Percentiles rank a stretch among this genome's conserved stretches.
Conservation (phyloP, 2,888 invertebrate genomes). For the Lepeophtheirus nordmannii region DNA sequence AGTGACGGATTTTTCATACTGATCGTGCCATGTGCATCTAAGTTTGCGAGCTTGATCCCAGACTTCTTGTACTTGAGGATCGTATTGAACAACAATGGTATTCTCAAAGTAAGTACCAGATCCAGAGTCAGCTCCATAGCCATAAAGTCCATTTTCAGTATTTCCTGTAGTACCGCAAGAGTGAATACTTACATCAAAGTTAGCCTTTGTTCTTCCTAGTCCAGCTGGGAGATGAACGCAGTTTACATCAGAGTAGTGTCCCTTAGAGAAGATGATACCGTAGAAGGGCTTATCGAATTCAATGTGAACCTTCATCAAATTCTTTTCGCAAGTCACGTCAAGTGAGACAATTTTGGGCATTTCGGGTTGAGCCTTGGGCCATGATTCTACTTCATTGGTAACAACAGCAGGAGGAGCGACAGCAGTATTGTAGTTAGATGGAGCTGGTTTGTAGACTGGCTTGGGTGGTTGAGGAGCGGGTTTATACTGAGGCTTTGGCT, state of each 20-base stretch:
- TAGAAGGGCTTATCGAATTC: slow-evolving; percentile 86
- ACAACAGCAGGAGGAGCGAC: slow-evolving; percentile 13
- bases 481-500: slow-evolving; percentile 24
- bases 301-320: slow-evolving; percentile 80
- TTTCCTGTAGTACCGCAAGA: slow-evolving; percentile 83
- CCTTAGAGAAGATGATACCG: slow-evolving; percentile 87
- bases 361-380: slow-evolving; percentile 69
- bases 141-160: slow-evolving; percentile 71
- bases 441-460: slow-evolving; percentile 9
- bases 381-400: slow-evolving; percentile 50
- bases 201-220: slow-evolving; percentile 64
- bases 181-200: slow-evolving; percentile 78
- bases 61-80: slow-evolving; percentile 81
- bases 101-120: slow-evolving; percentile 86
- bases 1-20: slow-evolving; percentile 85
- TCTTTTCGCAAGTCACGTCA: slow-evolving; percentile 86
- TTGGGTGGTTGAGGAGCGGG: slow-evolving; percentile 20
- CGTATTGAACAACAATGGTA: slow-evolving; percentile 80
- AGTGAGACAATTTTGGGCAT: slow-evolving; percentile 84
- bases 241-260: slow-evolving; percentile 78
- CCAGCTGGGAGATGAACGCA: slow-evolving; percentile 81
- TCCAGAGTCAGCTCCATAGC: slow-evolving; percentile 70
- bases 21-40: slow-evolving; percentile 86
- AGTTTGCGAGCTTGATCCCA: slow-evolving; percentile 87
- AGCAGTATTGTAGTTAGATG: slow-evolving; percentile 16